Conservation (phyloP, 2,888 invertebrate species). For the Dinocampus coccinellae region DNA sequence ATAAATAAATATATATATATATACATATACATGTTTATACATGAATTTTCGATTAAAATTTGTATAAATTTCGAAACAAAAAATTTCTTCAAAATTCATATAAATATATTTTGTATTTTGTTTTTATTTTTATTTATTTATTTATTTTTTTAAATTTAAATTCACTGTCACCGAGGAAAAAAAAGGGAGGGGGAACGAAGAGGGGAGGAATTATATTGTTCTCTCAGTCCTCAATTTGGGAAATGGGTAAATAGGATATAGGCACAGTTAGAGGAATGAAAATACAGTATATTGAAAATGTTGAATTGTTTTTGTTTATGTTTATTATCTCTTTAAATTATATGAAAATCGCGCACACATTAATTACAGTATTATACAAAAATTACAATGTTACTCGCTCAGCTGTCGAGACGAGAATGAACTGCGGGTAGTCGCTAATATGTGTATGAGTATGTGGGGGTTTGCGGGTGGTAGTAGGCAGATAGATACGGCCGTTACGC, state of each 20-base stretch:
- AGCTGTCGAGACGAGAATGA: conserved; percentile 62
- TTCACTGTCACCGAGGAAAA: background rate
- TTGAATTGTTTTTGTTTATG: background rate
- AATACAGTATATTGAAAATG: background rate
- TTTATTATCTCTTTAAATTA: conserved; percentile 24
- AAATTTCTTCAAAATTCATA: background rate
- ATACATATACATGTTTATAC: background rate
- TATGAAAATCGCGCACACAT: conserved; percentile 29
- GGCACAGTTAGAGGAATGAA: background rate
- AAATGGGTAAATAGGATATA: background rate
- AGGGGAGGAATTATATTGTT: background rate
- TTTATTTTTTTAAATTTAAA: too few relatives aligned
- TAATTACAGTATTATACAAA: conserved; percentile 35
- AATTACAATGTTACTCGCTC: conserved; percentile 53
- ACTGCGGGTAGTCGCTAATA: conserved; percentile 58
- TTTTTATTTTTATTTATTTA: too few relatives aligned
- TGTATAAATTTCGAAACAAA: background rate
- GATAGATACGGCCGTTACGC: too few relatives aligned
- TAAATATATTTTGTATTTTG: too few relatives aligned
- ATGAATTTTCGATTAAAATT: background rate
- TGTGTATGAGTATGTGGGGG: too few relatives aligned
- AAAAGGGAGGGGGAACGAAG: too few relatives aligned
- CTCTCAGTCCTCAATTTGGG: background rate
- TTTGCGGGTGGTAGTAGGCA: too few relatives aligned
- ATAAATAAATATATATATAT: background rate